Evolutionary conservation across 2,888 invertebrate species (phyloP).

Genomic region (Pheosia gnoma): DNA sequence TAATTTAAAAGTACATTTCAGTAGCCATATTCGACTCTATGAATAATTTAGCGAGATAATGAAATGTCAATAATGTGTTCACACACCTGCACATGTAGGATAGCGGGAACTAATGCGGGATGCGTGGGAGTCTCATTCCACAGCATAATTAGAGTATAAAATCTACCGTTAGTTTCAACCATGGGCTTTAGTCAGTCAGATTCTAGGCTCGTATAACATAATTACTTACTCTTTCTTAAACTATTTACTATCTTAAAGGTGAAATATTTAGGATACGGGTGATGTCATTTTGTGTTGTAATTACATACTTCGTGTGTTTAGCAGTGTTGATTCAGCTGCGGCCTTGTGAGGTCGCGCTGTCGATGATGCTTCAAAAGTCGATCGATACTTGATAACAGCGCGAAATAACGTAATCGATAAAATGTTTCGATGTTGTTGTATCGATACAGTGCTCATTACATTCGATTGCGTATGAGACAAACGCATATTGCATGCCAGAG

Average conservation of each 20-base stretch:
- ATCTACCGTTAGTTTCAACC: slow-evolving; percentile 35
- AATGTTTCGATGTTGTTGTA: slow-evolving; percentile 23
- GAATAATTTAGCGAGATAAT: slow-evolving; percentile 43
- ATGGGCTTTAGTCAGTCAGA: no score
- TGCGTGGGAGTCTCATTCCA: slow-evolving; percentile 55
- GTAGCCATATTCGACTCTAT: slow-evolving; percentile 16
- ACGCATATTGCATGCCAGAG: slow-evolving; percentile 61
- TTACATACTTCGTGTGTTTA: slow-evolving; percentile 50
- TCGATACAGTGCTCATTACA: slow-evolving; percentile 18
- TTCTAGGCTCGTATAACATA: background rate
- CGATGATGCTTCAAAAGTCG: slow-evolving; percentile 51
- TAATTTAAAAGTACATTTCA: no score
- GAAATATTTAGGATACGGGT: slow-evolving; percentile 45
- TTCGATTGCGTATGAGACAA: slow-evolving; percentile 36
- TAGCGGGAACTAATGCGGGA: slow-evolving; percentile 46
- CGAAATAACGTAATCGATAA: slow-evolving; percentile 35
- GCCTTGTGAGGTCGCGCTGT: slow-evolving; percentile 72
- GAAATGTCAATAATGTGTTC: slow-evolving; percentile 35
- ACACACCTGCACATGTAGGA: slow-evolving; percentile 36
- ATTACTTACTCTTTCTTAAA: slow-evolving; percentile 21
- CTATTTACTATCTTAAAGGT: slow-evolving; percentile 39
- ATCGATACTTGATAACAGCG: slow-evolving; percentile 44
- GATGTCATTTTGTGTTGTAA: slow-evolving; percentile 72
- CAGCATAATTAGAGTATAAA: slow-evolving; percentile 35
- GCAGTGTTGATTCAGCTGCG: slow-evolving; percentile 72